These are phyloP conservation scores for Coreius guichenoti DNA, from an alignment of 2,797 vertebrate species.

Conservation along the genomic window DNA sequence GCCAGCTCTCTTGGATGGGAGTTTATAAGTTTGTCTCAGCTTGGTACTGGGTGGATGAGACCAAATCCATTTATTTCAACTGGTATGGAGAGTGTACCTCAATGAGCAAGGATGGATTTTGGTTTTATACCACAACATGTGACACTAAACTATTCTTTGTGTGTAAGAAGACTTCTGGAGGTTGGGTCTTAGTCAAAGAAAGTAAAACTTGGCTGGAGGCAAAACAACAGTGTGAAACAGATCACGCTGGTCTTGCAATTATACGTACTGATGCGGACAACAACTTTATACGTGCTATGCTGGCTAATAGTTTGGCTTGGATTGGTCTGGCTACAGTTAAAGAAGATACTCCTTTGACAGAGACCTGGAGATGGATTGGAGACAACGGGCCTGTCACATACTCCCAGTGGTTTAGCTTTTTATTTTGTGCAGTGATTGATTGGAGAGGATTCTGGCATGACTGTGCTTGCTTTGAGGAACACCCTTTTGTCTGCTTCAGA, in stretches of 20 bases:
- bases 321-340: not conserved
- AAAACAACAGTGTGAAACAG: not conserved
- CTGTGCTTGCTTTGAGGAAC: constrained; percentile 17
- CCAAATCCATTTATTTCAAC: not conserved
- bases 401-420: not conserved
- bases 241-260: not conserved
- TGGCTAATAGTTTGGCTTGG: not conserved
- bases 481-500: constrained; percentile 18
- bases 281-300: not conserved
- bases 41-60: not conserved
- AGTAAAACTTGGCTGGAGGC: not conserved
- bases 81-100: constrained; percentile 1
- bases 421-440: constrained; percentile 28
- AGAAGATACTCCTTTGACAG: not conserved
- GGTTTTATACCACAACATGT: not conserved
- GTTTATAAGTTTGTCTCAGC: accelerated
- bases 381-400: not conserved
- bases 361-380: constrained; percentile 15
- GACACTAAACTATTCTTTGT: not conserved
- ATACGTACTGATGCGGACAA: not conserved
- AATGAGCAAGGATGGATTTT: not conserved
- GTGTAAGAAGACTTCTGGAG: not conserved
- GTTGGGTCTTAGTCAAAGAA: not conserved
- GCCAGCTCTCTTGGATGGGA: constrained; percentile 24
- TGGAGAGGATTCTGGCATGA: constrained; percentile 38